Evolutionary conservation across 2,797 vertebrate genomes (phyloP), one percentile per base, ranked within the genome.

Genomic region (Sebastiscus tertius): DNA sequence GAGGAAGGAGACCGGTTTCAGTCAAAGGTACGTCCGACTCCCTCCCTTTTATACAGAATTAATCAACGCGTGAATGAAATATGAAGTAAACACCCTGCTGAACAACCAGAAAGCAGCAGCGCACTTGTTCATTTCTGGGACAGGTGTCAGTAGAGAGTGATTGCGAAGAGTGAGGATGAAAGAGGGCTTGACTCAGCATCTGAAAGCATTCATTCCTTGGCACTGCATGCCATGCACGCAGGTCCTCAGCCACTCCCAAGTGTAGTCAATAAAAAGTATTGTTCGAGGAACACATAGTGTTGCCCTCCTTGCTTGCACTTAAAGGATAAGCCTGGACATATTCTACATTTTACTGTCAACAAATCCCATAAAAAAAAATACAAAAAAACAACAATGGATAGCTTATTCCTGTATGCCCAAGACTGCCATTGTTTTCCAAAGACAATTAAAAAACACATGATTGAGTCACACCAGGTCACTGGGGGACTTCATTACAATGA

Each of bases 21-120:
- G 89, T 72, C 96, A 97, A 94, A 97, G 98, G 98, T 99, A 94
- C 5, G 80, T 82, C 71, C 2, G 10, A 20, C 54, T 65, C 26
- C 3, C 14, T 65, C 39, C 46, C 39, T 1, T 34, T 9, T 56
- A 52, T 26, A 4, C n/a, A 62, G 36, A 62, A 64, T 67, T 18
- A 61, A 73, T 82, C 56, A 64, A 49, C 22, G 33, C 8, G 13
- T 69, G 66, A 80, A 79, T 79, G 79, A 88, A 87, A 89, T 82
- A 84, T 72, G 62, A 86, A 72, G 18, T 34, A 39, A 72, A 69
- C 55, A 36, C 62, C 24, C 39, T 62, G 74, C 59, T 79, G 79
- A 85, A 88, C 81, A 83, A 79, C 68, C 13, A 83, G 61, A 82
- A 60, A 80, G 63, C 54, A 65, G 60, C 24, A 6, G 62, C 14